Base-by-base conservation (phyloP, 1,140 invertebrate species). In the Penaeus indicus region DNA sequence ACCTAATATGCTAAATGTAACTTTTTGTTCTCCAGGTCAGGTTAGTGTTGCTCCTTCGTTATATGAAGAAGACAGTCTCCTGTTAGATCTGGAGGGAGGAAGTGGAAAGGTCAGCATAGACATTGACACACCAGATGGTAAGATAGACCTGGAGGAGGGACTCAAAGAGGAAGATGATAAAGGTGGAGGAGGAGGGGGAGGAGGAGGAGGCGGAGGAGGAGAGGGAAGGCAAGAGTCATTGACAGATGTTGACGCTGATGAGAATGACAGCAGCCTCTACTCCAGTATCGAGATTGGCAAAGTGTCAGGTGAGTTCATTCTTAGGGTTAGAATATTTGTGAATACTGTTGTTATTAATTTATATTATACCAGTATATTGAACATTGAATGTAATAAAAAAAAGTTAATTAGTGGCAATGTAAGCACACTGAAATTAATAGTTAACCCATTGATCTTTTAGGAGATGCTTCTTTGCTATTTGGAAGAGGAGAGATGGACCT, bases 11-110 rank as follows among this genome's bases (percentile, higher is more conserved):
- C 18, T 67, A 42, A 32, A 42, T n/a, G 19, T 16, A 60, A 77
- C 88, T 27, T 72, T 42, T 86, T 91, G 89, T 82, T 88, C 90
- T 91, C 69, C 69, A 93, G 92, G 92, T 92, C 92, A 92, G 86
- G 91, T 92, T 84, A 92, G 92, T 87, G 89, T 92, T 7, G 90
- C 91, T 75, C 90, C 91, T 63, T 90, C 92, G 21, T 84, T 91
- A 7, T 62, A 87, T 67, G 85, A 78, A 18, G 91, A 92, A 25
- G 92, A 91, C 13, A 88, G 80, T 85, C 54, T 89, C 27, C 62
- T 92, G 77, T 64, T 92, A 19, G 92, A 92, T 86, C 67, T 89
- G n/a, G 91, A 91, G 54, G 72, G 63, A 32, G 89, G 88, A 10
- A 62, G 87, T 84, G 81, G 69, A n/a, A 77, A 38, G 54, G 75